These are phyloP conservation scores for Columba livia DNA, from an alignment of 2,113 vertebrate species.

Conservation along the genomic window DNA sequence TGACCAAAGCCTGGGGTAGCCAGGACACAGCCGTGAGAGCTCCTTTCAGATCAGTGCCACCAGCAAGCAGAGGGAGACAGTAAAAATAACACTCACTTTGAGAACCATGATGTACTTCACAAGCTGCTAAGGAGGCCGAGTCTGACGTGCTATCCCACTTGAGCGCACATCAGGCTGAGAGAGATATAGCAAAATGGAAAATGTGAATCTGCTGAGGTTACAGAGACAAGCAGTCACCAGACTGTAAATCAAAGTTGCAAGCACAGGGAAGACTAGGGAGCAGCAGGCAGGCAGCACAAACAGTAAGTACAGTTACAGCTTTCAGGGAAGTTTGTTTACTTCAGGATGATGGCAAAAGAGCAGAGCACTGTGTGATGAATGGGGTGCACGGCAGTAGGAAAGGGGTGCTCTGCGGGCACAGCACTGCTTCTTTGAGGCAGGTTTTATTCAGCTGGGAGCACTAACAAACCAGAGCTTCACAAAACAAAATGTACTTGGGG, in stretches of 20 bases:
- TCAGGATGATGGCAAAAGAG: background rate
- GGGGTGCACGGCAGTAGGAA: background rate
- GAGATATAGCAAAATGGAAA: conserved; percentile 16
- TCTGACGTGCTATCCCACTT: background rate
- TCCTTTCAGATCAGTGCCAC: background rate
- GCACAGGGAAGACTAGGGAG: background rate
- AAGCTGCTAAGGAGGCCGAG: background rate
- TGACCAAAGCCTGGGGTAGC: background rate
- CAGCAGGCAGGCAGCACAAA: background rate
- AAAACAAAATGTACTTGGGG: background rate
- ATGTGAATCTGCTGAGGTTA: background rate
- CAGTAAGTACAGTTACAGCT: background rate
- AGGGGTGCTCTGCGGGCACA: background rate
- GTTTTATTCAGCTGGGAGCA: background rate
- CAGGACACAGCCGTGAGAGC: background rate
- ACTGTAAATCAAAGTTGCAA: background rate
- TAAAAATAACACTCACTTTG: background rate
- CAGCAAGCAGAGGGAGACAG: background rate
- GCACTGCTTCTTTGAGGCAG: background rate
- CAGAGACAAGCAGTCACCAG: background rate
- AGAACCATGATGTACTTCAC: background rate
- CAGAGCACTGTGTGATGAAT: background rate
- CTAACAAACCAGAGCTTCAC: background rate
- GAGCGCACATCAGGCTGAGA: background rate
- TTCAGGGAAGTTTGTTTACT: rapidly evolving